Evolutionary conservation across 2,888 invertebrate species (phyloP).

Genomic region (Uropetala carovei): DNA sequence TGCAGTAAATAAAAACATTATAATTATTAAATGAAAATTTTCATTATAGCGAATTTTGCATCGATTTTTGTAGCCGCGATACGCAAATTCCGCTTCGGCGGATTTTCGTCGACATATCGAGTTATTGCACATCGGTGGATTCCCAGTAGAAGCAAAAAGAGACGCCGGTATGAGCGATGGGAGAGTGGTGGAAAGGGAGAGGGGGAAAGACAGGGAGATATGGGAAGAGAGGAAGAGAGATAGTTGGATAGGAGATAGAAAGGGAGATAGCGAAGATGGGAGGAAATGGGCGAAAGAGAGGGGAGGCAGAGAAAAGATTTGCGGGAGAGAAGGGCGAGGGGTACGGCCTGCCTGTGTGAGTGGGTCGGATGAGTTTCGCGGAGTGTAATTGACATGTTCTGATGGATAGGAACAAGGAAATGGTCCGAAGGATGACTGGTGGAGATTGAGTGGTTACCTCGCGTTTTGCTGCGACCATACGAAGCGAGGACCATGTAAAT

Average conservation of each 20-base stretch:
- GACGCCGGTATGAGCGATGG: background rate
- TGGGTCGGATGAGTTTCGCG: background rate
- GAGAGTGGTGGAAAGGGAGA: background rate
- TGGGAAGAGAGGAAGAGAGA: background rate
- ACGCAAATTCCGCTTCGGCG: too few relatives aligned
- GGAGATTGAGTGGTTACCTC: background rate
- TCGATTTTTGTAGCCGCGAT: too few relatives aligned
- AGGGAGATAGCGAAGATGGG: background rate
- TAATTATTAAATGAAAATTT: too few relatives aligned
- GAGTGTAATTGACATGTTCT: conserved; percentile 48
- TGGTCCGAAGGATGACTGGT: conserved; percentile 51
- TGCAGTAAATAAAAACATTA: too few relatives aligned
- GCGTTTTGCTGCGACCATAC: background rate
- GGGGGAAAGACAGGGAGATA: background rate
- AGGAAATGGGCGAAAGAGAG: background rate
- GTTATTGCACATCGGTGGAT: background rate
- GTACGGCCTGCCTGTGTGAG: background rate
- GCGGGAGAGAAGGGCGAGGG: background rate
- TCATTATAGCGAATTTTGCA: too few relatives aligned
- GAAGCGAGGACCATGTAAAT: background rate
- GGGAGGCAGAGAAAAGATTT: too few relatives aligned
- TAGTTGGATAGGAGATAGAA: background rate
- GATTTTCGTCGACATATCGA: too few relatives aligned
- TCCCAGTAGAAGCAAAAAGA: background rate
- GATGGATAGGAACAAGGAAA: conserved; percentile 59